Evolutionary conservation across 2,113 vertebrate genomes (phyloP).

Genomic region (Sander vitreus): DNA sequence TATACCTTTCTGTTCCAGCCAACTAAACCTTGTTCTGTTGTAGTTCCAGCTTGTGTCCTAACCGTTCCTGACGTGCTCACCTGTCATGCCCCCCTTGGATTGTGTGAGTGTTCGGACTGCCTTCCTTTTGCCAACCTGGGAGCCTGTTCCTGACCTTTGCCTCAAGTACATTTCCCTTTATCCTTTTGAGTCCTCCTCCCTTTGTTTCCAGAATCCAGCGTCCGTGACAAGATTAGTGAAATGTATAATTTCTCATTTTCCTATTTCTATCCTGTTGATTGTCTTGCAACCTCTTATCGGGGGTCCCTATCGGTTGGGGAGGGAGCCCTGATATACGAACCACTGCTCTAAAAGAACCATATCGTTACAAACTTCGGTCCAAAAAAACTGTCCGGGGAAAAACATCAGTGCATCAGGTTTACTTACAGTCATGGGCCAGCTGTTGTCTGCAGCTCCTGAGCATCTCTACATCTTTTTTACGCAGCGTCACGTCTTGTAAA

Average conservation of each 20-base stretch:
- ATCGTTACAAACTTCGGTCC: not conserved
- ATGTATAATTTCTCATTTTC: not conserved
- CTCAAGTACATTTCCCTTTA: not conserved
- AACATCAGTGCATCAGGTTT: not conserved
- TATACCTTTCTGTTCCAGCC: not conserved
- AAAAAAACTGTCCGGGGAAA: not conserved
- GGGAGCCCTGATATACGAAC: not conserved
- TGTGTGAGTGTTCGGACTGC: not conserved
- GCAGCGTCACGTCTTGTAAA: not conserved
- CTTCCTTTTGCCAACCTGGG: not conserved
- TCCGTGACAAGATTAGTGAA: not conserved
- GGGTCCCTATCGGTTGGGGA: no score
- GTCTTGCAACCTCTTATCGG: not conserved
- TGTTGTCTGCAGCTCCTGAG: constrained; percentile 1
- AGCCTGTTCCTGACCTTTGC: not conserved
- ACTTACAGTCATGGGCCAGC: constrained; percentile 59
- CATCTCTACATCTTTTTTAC: not conserved
- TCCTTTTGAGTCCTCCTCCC: not conserved
- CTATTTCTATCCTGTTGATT: not conserved
- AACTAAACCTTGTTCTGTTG: not conserved
- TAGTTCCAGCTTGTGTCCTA: not conserved
- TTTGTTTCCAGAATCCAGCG: not conserved
- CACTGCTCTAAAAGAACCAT: not conserved
- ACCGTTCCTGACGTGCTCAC: no score
- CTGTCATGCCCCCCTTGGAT: no score